phyloP scores from a whole-genome alignment of 2,113 vertebrate species.

The Amphiprion ocellaris region DNA sequence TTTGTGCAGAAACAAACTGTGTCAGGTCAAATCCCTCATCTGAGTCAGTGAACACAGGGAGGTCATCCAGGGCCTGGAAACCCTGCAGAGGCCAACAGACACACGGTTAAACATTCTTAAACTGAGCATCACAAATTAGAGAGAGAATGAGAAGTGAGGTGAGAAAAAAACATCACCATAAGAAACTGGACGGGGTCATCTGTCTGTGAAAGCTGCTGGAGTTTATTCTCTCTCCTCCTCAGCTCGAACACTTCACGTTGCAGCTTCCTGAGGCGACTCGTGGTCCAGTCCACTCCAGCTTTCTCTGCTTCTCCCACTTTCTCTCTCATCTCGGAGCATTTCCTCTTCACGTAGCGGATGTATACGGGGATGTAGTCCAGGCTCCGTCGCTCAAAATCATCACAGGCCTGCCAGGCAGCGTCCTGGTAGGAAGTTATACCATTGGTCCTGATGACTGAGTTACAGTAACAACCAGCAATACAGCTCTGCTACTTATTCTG shows the following conservation, averaged over 20 bases:
- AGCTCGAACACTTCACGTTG: conserved; percentile 52
- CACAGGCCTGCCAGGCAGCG: conserved; percentile 44
- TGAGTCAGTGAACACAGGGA: conserved; percentile 12
- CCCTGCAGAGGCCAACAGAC: conserved; percentile 24
- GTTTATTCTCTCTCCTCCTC: conserved; percentile 42
- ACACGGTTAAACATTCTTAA: accelerated
- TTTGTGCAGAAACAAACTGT: conserved; percentile 33
- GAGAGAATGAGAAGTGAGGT: accelerated
- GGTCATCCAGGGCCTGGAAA: conserved; percentile 28
- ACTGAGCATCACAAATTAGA: background rate
- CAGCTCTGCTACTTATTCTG: too few species aligned
- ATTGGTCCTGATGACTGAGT: too few species aligned
- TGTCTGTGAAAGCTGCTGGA: conserved; percentile 58
- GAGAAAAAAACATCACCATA: conserved; percentile 44
- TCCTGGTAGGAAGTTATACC: conserved; percentile 11
- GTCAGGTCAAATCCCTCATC: background rate
- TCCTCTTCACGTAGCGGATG: conserved; percentile 26
- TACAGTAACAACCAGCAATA: too few species aligned
- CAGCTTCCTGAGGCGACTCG: conserved; percentile 2
- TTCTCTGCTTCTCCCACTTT: conserved; percentile 58
- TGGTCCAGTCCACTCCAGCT: conserved; percentile 47
- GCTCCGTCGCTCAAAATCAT: conserved; percentile 51
- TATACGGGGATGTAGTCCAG: conserved; percentile 9
- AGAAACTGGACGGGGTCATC: conserved; percentile 71
- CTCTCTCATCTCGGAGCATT: conserved; percentile 44